Evolutionary conservation across 2,113 vertebrate genomes (phyloP), one percentile per base, ranked within the genome.

Genomic region (Zosterops hypoxanthus): DNA sequence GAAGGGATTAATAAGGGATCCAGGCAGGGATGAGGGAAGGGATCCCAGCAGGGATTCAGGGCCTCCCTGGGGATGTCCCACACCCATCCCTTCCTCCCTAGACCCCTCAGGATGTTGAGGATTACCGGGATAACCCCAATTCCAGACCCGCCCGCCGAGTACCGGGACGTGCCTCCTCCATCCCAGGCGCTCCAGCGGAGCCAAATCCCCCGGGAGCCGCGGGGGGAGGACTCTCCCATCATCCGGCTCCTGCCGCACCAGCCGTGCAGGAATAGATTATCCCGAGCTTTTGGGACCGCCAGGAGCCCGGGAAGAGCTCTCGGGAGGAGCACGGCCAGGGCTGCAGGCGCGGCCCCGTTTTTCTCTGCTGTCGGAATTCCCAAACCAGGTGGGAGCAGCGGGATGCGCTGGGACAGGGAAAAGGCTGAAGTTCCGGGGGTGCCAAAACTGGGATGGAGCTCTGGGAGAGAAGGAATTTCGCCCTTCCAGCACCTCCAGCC

Each of bases 221-320:
- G 65, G 90, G 78, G 84, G 86, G 88, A 73, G 95, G 92, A 47
- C 25, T 76, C 29, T 61, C 56, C 91, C 95, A 18, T 60, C 46
- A 85, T 93, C 95, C 77, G 29, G 77, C 87, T 82, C 56, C 82
- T 26, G 69, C 88, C 46, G 97, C 95, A 34, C 86, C 65, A 24
- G 69, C 88, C 44, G 83, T 16, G 84, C 95, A 94, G 96, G 95
- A 93, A 94, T 53, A 97, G 97, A 97, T 98, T 94, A 95, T 96
- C 79, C 90, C 29, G 86, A 88, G 96, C 95, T 25, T 92, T 94
- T 63, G 92, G 71, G 61, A 75, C 63, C 42, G 61, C 77, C 60
- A 13, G 5, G 55, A 77, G 94, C 73, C 24, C 14, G 44, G 84
- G 65, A 8, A 65, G 76, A 25, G 81, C 91, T 61, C 29, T 60